Percentiles rank a stretch among this genome's conserved stretches.
These are phyloP conservation scores for Turdus rufiventris DNA, from an alignment of 2,113 vertebrate genomes.

Conservation along the genomic window DNA sequence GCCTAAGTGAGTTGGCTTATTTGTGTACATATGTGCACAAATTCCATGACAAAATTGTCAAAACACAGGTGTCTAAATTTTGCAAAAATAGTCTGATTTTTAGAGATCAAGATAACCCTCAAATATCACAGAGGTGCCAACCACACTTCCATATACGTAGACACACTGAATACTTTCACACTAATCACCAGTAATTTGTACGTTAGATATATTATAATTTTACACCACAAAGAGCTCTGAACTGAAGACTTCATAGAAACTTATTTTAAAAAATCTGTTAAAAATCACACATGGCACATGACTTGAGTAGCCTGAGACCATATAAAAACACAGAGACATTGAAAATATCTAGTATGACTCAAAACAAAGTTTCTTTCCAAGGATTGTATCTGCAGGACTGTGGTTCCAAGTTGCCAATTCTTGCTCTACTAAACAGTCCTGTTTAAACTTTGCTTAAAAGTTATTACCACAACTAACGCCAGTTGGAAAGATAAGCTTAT, in stretches of 20 bases:
- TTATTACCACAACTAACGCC: background rate
- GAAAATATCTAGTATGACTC: background rate
- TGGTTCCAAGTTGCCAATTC: background rate
- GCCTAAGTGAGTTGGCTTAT: background rate
- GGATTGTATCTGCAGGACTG: background rate
- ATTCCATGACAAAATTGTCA: background rate
- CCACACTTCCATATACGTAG: background rate
- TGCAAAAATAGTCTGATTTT: background rate
- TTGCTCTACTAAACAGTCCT: background rate
- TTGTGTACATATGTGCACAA: rapidly evolving
- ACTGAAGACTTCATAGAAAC: background rate
- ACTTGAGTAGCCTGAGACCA: background rate
- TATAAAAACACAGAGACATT: background rate
- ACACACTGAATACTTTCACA: background rate
- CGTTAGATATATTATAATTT: background rate
- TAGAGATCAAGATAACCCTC: background rate
- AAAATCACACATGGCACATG: background rate
- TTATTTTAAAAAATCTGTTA: background rate
- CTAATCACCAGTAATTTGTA: background rate
- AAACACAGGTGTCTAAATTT: background rate
- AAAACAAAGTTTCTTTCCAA: slow-evolving; percentile 32
- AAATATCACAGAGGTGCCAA: background rate
- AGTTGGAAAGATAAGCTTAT: background rate
- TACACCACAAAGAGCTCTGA: background rate
- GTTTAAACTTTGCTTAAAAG: slow-evolving; percentile 41